Evolutionary conservation across 2,888 invertebrate genomes (phyloP).

Genomic region (Prenolepis imparis): DNA sequence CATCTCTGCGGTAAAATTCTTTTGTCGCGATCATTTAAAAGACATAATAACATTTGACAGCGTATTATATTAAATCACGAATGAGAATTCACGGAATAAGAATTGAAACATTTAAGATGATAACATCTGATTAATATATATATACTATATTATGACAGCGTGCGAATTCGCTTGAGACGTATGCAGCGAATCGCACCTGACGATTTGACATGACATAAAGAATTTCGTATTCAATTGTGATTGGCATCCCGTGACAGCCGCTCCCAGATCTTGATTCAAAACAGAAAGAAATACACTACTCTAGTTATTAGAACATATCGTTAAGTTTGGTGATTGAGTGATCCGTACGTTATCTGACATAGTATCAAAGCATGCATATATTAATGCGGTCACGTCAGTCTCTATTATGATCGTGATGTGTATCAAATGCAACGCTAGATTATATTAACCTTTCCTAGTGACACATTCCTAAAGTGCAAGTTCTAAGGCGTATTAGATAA

Average conservation of each 20-base stretch:
- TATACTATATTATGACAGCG: not conserved
- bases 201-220: slow-evolving; percentile 51
- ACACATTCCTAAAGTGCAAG: not conserved
- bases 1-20: not conserved
- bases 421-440: not conserved
- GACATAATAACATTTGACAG: not conserved
- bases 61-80: not conserved
- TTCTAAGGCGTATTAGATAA: not conserved
- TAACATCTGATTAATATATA: slow-evolving; percentile 25
- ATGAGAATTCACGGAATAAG: not conserved
- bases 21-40: not conserved
- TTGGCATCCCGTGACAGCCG: slow-evolving; percentile 33
- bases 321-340: not conserved
- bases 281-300: slow-evolving; percentile 49
- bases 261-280: slow-evolving; percentile 54
- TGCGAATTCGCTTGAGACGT: not conserved
- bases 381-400: not conserved
- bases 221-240: slow-evolving; percentile 57
- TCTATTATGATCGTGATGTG: not conserved
- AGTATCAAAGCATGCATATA: not conserved
- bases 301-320: slow-evolving; percentile 25
- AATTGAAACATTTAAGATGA: slow-evolving; percentile 4
- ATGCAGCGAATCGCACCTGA: slow-evolving; percentile 34
- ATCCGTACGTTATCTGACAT: slow-evolving; percentile 26
- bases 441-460: slow-evolving; percentile 4